phyloP scores from a whole-genome alignment of 2,797 vertebrate genomes.

The Loriculus beryllinus region DNA sequence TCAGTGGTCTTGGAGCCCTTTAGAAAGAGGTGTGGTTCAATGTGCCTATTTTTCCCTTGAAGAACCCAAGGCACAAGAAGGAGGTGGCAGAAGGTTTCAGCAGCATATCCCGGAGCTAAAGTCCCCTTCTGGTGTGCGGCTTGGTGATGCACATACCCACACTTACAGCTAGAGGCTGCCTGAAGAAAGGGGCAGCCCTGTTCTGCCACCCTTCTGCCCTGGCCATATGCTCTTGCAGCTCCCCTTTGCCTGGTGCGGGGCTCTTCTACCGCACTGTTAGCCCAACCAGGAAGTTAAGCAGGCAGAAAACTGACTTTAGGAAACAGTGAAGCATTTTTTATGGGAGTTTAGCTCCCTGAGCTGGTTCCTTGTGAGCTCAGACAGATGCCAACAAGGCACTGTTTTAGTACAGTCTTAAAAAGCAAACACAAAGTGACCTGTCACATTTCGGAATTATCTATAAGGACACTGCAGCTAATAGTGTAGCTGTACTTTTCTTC shows the following conservation, averaged over 20 bases:
- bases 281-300: neutral
- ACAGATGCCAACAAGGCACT: neutral
- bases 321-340: neutral
- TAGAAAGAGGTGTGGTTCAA: neutral
- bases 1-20: neutral
- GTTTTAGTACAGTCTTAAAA: neutral
- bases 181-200: neutral
- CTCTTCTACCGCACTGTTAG: rapidly evolving
- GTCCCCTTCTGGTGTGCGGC: neutral
- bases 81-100: neutral
- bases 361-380: neutral
- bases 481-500: neutral
- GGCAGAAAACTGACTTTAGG: neutral
- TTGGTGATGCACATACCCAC: neutral
- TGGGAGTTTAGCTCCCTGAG: neutral
- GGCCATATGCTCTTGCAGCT: rapidly evolving
- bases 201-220: neutral
- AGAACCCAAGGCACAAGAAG: neutral
- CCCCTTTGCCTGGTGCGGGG: rapidly evolving
- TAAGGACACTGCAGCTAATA: neutral
- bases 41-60: neutral
- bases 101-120: neutral
- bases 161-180: neutral
- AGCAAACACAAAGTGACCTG: neutral
- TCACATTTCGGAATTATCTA: neutral